Evolutionary conservation across 2,888 invertebrate genomes (phyloP), one percentile per base, ranked within the genome.

Genomic region (Eumerus sabulonum): DNA sequence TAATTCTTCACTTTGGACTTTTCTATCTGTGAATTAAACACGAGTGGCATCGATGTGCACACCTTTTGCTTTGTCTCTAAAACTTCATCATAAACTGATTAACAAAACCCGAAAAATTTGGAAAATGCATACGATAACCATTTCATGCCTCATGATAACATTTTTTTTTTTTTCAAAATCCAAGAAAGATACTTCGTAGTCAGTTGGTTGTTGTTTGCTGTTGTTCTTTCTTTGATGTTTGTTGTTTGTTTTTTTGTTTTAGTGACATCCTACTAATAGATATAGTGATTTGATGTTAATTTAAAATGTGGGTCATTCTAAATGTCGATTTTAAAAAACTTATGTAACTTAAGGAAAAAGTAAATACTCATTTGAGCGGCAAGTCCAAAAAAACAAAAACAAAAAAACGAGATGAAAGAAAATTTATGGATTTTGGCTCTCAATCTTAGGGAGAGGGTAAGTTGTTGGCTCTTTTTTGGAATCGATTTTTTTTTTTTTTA

Each of bases 31-130:
- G 62, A n/a, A 62, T 27, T 2, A 7, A 27, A 7, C 2, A 56
- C 57, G 42, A 53, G 62, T 63, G 62, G 50, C 54, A 56, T 72
- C 60, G 57, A 66, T 76, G 53, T 66, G 42, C 54, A 12, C 35
- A 56, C 19, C n/a, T 16, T 12, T 12, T 44, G 44, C n/a, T 44
- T 42, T 50, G 13, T 35, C 14, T 48, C 19, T 44, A 36, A 63
- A 42, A 27, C 35, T 57, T 40, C 1, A n/a, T 48, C 9, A n/a
- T 67, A 17, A 19, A 38, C 11, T 14, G 40, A 19, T 44, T 13
- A 35, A 48, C 9, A 35, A 42, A 16, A 27, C 50, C 42, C 14
- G 27, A 11, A n/a, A n/a, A n/a, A n/a, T n/a, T 42, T 51, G 42
- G 40, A n/a, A 19, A 40, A 27, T 40, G 18, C 14, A 7, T 3